Evolutionary conservation across 2,888 invertebrate genomes (phyloP).

Genomic region (Embidobia sp.): DNA sequence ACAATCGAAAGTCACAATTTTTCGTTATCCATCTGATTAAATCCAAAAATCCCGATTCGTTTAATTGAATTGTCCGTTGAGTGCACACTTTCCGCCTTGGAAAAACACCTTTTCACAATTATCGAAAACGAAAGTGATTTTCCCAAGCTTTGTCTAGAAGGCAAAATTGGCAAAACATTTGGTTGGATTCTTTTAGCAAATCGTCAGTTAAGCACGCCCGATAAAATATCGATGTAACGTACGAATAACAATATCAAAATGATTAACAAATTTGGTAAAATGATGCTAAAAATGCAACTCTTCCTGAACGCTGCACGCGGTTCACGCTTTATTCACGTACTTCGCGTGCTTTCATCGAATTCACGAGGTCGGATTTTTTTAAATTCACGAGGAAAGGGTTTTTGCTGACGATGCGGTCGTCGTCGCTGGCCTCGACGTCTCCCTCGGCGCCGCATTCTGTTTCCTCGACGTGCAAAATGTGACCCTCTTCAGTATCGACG

Average conservation of each 20-base stretch:
- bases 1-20: neutral
- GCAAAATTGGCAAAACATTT: conserved; percentile 57
- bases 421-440: conserved; percentile 84
- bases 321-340: conserved; percentile 37
- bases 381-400: conserved; percentile 64
- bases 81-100: conserved; percentile 24
- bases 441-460: conserved; percentile 84
- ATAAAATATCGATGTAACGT: conserved; percentile 51
- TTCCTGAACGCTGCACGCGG: neutral
- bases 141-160: conserved; percentile 48
- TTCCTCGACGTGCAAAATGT: conserved; percentile 80
- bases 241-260: conserved; percentile 62
- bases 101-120: conserved; percentile 24
- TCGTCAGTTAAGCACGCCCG: conserved; percentile 46
- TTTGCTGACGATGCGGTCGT: conserved; percentile 73
- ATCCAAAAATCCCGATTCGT: conserved; percentile 11
- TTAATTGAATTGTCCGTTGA: conserved; percentile 9
- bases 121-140: conserved; percentile 3
- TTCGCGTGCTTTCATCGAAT: conserved; percentile 48
- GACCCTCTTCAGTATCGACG: conserved; percentile 84
- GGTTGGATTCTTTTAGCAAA: conserved; percentile 15
- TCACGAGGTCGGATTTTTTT: conserved; percentile 51
- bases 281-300: conserved; percentile 38
- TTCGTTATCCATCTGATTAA: conserved; percentile 7
- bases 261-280: conserved; percentile 50